Evolutionary conservation across 2,113 vertebrate genomes (phyloP).

Genomic region (Acanthochromis polyacanthus): DNA sequence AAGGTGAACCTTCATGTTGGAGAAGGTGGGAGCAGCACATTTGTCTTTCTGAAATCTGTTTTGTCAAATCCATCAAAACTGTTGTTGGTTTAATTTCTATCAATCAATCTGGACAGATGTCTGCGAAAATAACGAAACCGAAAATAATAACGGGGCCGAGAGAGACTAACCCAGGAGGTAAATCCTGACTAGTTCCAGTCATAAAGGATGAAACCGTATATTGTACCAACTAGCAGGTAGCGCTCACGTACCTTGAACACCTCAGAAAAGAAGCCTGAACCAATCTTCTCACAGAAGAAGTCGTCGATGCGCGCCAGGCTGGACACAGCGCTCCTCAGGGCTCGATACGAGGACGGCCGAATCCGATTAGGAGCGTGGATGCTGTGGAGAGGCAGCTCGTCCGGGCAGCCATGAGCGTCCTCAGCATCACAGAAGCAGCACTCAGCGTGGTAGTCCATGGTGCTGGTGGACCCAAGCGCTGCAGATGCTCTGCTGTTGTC

Average conservation of each 20-base stretch:
- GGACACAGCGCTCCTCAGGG: conserved; percentile 94
- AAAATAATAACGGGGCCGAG: too few species aligned
- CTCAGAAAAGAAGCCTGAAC: conserved; percentile 96
- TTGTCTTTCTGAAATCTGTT: too few species aligned
- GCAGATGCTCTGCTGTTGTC: conserved; percentile 2
- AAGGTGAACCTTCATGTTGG: too few species aligned
- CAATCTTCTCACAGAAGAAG: conserved; percentile 97
- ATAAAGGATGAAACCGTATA: too few species aligned
- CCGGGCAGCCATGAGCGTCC: conserved; percentile 59
- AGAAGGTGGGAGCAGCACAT: too few species aligned
- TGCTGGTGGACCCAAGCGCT: conserved; percentile 3
- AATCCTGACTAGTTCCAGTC: too few species aligned
- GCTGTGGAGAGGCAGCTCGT: conserved; percentile 80
- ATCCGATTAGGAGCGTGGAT: conserved; percentile 87
- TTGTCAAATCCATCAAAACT: too few species aligned
- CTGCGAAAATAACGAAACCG: too few species aligned
- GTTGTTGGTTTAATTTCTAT: too few species aligned
- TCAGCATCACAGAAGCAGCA: conserved; percentile 68
- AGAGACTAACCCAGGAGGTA: too few species aligned
- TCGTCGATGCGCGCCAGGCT: conserved; percentile 94
- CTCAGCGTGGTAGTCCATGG: conserved; percentile 80
- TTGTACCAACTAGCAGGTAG: background rate
- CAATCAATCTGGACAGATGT: too few species aligned
- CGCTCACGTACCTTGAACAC: conserved; percentile 91
- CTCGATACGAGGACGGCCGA: conserved; percentile 92